Percentiles rank a stretch among this genome's conserved stretches.
Conservation (phyloP, 2,888 invertebrate genomes). For the Andrena haemorrhoa region DNA sequence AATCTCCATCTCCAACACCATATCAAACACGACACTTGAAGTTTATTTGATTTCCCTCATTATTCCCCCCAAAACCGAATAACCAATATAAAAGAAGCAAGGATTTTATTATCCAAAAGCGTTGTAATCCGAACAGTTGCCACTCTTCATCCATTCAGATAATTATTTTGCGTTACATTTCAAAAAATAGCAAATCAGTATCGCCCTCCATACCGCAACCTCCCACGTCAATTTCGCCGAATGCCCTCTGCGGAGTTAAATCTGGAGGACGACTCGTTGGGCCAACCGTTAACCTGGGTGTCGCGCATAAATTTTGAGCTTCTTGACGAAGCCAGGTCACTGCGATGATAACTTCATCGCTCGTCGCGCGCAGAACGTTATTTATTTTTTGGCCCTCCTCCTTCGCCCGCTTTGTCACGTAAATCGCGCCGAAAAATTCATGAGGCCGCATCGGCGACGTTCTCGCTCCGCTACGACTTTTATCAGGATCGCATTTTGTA, state of each 20-base stretch:
- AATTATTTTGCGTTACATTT: too few species aligned
- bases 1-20: too few species aligned
- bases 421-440: conserved; percentile 67
- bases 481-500: conserved; percentile 61
- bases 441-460: conserved; percentile 47
- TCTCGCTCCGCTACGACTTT: conserved; percentile 50
- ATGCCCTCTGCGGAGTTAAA: neutral
- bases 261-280: conserved; percentile 10
- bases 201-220: too few species aligned
- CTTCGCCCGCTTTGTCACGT: conserved; percentile 51
- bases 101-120: too few species aligned
- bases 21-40: too few species aligned
- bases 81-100: too few species aligned
- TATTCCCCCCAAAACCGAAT: too few species aligned
- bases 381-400: neutral
- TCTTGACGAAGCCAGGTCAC: neutral
- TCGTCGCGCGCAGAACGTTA: conserved; percentile 11
- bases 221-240: neutral
- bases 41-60: too few species aligned
- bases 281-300: neutral
- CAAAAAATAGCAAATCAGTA: too few species aligned
- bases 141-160: too few species aligned
- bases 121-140: too few species aligned
- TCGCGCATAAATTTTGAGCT: conserved; percentile 17
- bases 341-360: conserved; percentile 27